phyloP scores from a whole-genome alignment of 2,888 invertebrate species.

The Macaria notata region DNA sequence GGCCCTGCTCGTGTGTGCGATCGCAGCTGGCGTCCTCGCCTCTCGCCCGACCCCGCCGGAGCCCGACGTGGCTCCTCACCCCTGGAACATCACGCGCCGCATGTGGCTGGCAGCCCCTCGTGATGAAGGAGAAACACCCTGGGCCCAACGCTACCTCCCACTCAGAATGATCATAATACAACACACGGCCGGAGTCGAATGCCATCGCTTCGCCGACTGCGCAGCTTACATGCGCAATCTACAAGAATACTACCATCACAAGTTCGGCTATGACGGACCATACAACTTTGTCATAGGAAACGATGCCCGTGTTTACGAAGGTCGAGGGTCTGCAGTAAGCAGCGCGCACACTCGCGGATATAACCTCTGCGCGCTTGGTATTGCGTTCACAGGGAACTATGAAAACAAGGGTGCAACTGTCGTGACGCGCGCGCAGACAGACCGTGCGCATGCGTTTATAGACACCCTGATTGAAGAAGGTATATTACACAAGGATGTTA shows the following conservation, averaged over 20 bases:
- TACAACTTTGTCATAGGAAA: conserved; percentile 85
- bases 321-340: conserved; percentile 79
- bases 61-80: conserved; percentile 52
- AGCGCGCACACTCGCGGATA: conserved; percentile 78
- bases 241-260: conserved; percentile 46
- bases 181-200: conserved; percentile 59
- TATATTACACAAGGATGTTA: background rate
- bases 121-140: conserved; percentile 24
- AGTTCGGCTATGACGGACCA: conserved; percentile 33
- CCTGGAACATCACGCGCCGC: conserved; percentile 63
- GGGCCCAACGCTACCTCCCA: conserved; percentile 44
- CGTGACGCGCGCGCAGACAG: conserved; percentile 52
- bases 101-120: conserved; percentile 60
- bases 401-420: conserved; percentile 40
- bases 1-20: conserved; percentile 51
- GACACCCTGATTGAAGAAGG: conserved; percentile 54
- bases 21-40: conserved; percentile 31
- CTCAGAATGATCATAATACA: conserved; percentile 60
- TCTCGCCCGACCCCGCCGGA: background rate
- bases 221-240: conserved; percentile 58
- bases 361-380: conserved; percentile 60
- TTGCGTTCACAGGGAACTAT: conserved; percentile 72
- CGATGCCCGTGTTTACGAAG: conserved; percentile 83
- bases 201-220: conserved; percentile 52
- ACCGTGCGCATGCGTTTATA: conserved; percentile 50